A percentile compares a stretch with the other conserved stretches of the same genome.
Conservation (phyloP, 2,888 invertebrate species). For the Glyphotaelius pellucidus region DNA sequence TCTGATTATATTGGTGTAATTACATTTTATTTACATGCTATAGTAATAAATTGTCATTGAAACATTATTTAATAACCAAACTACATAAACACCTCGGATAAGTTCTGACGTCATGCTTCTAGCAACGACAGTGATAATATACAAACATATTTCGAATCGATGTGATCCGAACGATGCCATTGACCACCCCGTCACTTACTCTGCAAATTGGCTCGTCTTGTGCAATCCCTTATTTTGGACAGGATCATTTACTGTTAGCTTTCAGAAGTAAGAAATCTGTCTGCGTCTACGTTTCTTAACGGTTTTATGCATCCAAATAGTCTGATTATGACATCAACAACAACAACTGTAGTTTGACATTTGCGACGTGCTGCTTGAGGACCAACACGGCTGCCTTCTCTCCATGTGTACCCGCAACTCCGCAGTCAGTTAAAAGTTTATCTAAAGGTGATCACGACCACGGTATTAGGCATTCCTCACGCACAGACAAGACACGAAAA, state of each 20-base stretch:
- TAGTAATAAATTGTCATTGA: neutral
- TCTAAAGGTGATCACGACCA: conserved; percentile 7
- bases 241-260: neutral
- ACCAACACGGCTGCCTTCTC: neutral
- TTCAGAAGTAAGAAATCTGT: neutral
- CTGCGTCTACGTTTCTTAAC: neutral
- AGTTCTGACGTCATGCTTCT: neutral
- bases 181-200: neutral
- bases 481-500: conserved; percentile 17
- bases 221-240: neutral
- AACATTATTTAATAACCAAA: neutral
- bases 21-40: no score
- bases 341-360: neutral
- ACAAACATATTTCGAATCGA: neutral
- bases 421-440: neutral
- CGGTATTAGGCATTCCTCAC: conserved; percentile 19
- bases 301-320: neutral
- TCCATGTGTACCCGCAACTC: neutral
- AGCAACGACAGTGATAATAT: neutral
- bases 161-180: neutral
- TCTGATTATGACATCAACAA: neutral
- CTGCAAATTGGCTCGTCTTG: neutral
- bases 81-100: neutral
- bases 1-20: no score
- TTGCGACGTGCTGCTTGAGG: neutral